Evolutionary conservation across 1,140 invertebrate species (phyloP).

Genomic region (Solen grandis): DNA sequence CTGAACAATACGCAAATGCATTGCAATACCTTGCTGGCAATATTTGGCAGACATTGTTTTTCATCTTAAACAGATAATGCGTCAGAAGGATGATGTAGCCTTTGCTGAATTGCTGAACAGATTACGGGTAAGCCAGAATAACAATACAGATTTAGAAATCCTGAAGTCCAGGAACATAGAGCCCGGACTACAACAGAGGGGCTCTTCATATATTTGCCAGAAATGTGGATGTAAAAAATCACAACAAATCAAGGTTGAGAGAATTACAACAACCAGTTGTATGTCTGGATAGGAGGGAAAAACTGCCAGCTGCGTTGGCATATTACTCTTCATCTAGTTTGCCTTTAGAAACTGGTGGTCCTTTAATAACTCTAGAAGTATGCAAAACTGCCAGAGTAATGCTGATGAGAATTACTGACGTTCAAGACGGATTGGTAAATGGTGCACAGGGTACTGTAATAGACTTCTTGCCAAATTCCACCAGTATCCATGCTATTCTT

Average conservation of each 20-base stretch:
- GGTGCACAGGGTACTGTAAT: slow-evolving; percentile 20
- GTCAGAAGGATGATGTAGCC: slow-evolving; percentile 15
- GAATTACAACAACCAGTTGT: slow-evolving; percentile 29
- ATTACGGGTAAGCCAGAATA: slow-evolving; percentile 2
- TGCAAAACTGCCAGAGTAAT: background rate
- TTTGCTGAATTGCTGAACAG: slow-evolving; percentile 22
- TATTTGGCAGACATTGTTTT: slow-evolving; percentile 17
- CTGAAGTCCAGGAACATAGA: slow-evolving; percentile 18
- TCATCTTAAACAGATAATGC: slow-evolving; percentile 37
- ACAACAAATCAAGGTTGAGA: slow-evolving; percentile 18
- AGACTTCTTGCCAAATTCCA: slow-evolving; percentile 14
- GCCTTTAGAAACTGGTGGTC: background rate
- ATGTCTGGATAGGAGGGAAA: background rate
- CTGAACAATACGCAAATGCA: background rate
- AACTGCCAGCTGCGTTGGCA: background rate
- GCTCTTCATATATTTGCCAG: slow-evolving; percentile 36
- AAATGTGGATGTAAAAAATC: slow-evolving; percentile 15
- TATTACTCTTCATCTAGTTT: background rate
- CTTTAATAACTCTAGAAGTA: background rate
- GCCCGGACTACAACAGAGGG: slow-evolving; percentile 17
- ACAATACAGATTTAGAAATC: slow-evolving; percentile 9
- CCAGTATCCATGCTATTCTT: slow-evolving; percentile 26
- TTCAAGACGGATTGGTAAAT: slow-evolving; percentile 43
- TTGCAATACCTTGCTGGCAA: slow-evolving; percentile 35
- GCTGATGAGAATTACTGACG: slow-evolving; percentile 34